phyloP scores from a whole-genome alignment of 1,140 invertebrate species.

The Pissodes strobi region DNA sequence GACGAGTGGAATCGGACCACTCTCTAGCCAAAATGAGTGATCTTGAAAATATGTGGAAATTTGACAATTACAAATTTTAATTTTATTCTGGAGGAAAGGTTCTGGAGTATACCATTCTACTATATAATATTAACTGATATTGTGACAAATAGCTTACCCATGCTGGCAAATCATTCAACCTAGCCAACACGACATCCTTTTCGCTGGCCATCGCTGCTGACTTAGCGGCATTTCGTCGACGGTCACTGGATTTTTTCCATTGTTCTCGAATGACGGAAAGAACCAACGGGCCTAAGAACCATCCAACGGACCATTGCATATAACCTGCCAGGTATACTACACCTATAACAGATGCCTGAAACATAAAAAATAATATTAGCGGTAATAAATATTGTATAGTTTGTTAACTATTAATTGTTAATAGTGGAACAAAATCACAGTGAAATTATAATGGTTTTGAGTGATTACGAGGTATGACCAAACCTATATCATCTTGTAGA shows the following conservation, averaged over 20 bases:
- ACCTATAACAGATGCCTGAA: slow-evolving; percentile 63
- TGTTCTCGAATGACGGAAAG: slow-evolving; percentile 80
- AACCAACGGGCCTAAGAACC: slow-evolving; percentile 83
- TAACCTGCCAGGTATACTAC: slow-evolving; percentile 82
- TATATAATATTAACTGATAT: too few species aligned
- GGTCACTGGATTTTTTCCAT: slow-evolving; percentile 73
- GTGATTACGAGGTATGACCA: too few species aligned
- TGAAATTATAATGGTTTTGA: too few species aligned
- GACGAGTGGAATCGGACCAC: too few species aligned
- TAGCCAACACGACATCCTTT: slow-evolving; percentile 82
- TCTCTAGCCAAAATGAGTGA: too few species aligned
- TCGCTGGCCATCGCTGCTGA: slow-evolving; percentile 78
- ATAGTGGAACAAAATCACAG: too few species aligned
- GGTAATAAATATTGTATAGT: too few species aligned
- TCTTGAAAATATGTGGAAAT: too few species aligned
- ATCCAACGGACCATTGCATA: slow-evolving; percentile 82
- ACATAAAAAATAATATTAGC: slow-evolving; percentile 11
- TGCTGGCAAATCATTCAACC: slow-evolving; percentile 86
- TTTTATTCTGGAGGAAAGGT: too few species aligned
- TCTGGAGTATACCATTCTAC: too few species aligned
- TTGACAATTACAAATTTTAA: too few species aligned
- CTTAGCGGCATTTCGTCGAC: slow-evolving; percentile 78
- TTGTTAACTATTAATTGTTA: not conserved
- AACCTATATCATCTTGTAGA: too few species aligned
- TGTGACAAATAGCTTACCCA: slow-evolving; percentile 79